A percentile compares a stretch with the other conserved stretches of the same genome.
These are phyloP conservation scores for Silurus lanzhouensis DNA, from an alignment of 2,797 vertebrate genomes.

Conservation along the genomic window DNA sequence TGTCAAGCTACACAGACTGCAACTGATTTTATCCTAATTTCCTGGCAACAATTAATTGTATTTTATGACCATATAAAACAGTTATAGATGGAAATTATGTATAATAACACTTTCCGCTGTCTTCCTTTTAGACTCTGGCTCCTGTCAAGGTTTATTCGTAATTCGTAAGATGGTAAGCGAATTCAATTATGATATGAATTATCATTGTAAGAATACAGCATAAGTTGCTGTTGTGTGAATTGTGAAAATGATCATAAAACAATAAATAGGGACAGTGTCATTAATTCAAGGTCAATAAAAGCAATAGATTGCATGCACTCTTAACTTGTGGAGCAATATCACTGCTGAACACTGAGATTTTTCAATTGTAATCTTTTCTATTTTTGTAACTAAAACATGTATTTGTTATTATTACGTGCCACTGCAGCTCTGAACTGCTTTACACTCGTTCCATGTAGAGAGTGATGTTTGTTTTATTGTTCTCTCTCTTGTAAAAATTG, in stretches of 20 bases:
- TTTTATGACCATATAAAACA: too few species aligned
- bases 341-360: neutral
- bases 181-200: neutral
- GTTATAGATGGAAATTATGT: too few species aligned
- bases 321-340: neutral
- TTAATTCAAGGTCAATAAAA: neutral
- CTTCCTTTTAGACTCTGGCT: too few species aligned
- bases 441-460: neutral
- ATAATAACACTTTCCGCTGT: too few species aligned
- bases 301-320: neutral
- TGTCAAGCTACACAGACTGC: too few species aligned
- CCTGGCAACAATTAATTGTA: too few species aligned
- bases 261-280: neutral
- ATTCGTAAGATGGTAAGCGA: neutral
- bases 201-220: neutral
- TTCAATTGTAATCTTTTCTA: neutral
- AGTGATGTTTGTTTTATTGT: neutral
- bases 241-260: neutral
- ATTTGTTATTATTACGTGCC: neutral
- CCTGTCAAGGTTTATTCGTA: neutral
- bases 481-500: neutral
- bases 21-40: too few species aligned
- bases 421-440: neutral
- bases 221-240: neutral
- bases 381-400: neutral